Percentiles rank a stretch among this genome's conserved stretches.
These are phyloP conservation scores for Rhincodon typus DNA, from an alignment of 2,797 vertebrate species.

Conservation along the genomic window DNA sequence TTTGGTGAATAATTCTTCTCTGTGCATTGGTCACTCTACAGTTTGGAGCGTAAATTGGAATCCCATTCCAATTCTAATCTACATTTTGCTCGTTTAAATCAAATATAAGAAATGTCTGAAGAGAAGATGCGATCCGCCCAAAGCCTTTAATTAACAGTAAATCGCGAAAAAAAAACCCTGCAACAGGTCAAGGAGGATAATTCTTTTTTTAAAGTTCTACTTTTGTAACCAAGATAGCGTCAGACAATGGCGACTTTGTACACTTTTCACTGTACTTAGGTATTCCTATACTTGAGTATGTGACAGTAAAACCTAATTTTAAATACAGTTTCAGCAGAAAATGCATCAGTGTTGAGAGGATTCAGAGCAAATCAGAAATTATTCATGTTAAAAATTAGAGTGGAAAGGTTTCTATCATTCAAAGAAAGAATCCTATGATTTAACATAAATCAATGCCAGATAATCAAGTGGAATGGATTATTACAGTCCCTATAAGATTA, in stretches of 20 bases:
- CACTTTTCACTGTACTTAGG: too few relatives aligned
- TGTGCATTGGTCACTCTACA: too few relatives aligned
- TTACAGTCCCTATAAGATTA: background rate
- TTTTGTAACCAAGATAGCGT: too few relatives aligned
- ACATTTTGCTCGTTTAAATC: background rate
- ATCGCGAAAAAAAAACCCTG: background rate
- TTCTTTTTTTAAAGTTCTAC: too few relatives aligned
- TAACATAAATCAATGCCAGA: background rate
- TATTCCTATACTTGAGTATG: too few relatives aligned
- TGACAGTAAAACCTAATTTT: too few relatives aligned
- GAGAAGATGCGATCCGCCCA: background rate
- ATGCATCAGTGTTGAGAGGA: too few relatives aligned
- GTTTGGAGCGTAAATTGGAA: background rate
- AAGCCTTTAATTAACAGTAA: background rate
- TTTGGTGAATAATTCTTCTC: background rate
- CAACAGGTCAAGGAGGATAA: background rate
- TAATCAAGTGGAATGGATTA: background rate
- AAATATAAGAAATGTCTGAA: background rate
- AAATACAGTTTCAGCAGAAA: background rate
- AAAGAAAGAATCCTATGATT: too few relatives aligned
- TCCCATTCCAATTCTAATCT: background rate
- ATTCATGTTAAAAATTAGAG: background rate
- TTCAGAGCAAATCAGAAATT: background rate
- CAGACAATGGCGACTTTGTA: too few relatives aligned
- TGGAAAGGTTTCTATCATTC: background rate